Evolutionary conservation across 2,113 vertebrate genomes (phyloP).

Genomic region (Propithecus coquereli): DNA sequence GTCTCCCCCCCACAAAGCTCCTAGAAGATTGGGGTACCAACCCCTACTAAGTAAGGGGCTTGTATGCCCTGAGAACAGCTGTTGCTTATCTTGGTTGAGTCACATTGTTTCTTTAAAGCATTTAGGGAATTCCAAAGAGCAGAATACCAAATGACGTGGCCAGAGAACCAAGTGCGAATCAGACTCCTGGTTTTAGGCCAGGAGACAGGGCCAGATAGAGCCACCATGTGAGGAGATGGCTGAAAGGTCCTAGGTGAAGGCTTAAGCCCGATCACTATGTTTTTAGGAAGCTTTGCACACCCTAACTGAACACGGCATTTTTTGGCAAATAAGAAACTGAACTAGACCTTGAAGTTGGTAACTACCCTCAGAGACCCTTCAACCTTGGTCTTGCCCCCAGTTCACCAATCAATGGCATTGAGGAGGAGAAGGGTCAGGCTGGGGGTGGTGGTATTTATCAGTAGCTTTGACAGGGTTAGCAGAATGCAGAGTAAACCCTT

Average conservation of each 20-base stretch:
- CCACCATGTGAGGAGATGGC: fast-evolving
- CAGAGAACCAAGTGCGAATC: background rate
- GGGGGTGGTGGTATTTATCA: background rate
- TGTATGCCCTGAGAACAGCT: background rate
- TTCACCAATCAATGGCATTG: background rate
- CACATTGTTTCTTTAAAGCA: background rate
- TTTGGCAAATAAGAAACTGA: background rate
- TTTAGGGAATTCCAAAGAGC: background rate
- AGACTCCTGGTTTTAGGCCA: background rate
- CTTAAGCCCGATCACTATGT: background rate
- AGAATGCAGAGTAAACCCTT: background rate
- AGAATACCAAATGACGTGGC: background rate
- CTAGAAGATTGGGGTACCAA: background rate
- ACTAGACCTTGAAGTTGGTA: background rate
- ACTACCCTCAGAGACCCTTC: background rate
- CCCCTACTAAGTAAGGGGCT: background rate
- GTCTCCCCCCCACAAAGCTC: background rate
- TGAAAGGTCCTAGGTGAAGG: background rate
- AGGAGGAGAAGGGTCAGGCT: background rate
- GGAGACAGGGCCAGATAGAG: background rate
- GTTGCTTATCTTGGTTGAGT: background rate
- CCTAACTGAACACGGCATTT: background rate
- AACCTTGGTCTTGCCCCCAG: background rate
- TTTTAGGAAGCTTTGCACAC: background rate
- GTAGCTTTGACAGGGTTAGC: background rate